Conservation (phyloP, 2,113 vertebrate species). For the Falco punctatus region DNA sequence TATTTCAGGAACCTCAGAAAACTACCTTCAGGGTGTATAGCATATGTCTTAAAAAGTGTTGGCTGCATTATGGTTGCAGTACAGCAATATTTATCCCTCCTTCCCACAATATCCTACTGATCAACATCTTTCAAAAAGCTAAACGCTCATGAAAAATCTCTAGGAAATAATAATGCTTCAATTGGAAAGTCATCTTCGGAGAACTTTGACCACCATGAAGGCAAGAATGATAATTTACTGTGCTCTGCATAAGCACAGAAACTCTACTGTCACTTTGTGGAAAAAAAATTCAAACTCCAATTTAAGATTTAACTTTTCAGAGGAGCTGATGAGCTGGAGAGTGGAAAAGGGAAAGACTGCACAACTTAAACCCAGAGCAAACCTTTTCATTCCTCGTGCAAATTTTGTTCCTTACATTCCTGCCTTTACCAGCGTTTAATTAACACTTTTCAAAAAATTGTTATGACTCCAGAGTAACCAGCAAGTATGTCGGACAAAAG, state of each 20-base stretch:
- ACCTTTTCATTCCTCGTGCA: neutral
- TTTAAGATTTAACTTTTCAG: neutral
- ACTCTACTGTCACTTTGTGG: neutral
- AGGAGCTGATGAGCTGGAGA: neutral
- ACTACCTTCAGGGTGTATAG: neutral
- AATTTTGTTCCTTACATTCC: neutral
- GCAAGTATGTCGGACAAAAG: neutral
- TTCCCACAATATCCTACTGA: neutral
- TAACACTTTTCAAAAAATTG: neutral
- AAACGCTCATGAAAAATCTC: neutral
- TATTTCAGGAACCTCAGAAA: neutral
- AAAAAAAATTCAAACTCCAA: neutral
- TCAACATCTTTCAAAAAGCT: neutral
- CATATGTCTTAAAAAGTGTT: neutral
- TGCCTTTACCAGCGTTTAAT: neutral
- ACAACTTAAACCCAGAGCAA: neutral
- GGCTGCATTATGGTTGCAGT: neutral
- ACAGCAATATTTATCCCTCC: neutral
- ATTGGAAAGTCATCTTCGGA: neutral
- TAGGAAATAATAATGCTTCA: neutral
- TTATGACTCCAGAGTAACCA: neutral
- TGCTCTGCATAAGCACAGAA: neutral
- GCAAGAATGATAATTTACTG: neutral
- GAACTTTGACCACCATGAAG: neutral
- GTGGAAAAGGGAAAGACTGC: neutral